Evolutionary conservation across 2,797 vertebrate species (phyloP), one percentile per base, ranked within the genome.

Genomic region (Peromyscus attwateri): DNA sequence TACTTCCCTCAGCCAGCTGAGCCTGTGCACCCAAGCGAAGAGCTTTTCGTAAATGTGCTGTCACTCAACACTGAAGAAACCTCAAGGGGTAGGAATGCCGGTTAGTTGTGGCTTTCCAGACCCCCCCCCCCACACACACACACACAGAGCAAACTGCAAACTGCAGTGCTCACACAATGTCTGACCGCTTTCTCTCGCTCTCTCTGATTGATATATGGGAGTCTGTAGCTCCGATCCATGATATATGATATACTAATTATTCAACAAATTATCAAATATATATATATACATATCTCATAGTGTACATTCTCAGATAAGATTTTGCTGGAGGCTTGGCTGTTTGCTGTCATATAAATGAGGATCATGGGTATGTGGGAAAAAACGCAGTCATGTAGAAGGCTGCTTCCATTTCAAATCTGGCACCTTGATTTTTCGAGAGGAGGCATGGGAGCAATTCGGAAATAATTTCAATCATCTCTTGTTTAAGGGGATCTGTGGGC

Each of bases 41-140:
- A 14, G 34, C 62, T 89, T 31, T 40, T n/a, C 12, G 7, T n/a
- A 3, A 0, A 0, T 0, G 7, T 1, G 11, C 16, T 19, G 13
- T 31, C 68, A 23, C n/a, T 71, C 3, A 31, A 31, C 19, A 55
- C 31, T 21, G 1, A 1, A 0, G 19, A 52, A 89, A 23, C 37
- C 60, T 90, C 76, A 52, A 66, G 60, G 82, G 17, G 40, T 3
- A 16, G 55, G 43, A 70, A 34, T 12, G 76, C 5, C 64, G n/a
- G 27, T 13, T 64, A 29, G 29, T 31, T 37, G 19, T 52, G 11
- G 1, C 27, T 82, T 64, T 76, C 57, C 57, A 60, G 57, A 52
- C 34, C 70, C 31, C 55, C 6, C 19, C 17, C 14, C 40, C 7
- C 0, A 1, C 34, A 0, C 21, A 40, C 27, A 64, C 34, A 60